Conservation (phyloP, 2,113 vertebrate genomes). For the Cynocephalus volans region DNA sequence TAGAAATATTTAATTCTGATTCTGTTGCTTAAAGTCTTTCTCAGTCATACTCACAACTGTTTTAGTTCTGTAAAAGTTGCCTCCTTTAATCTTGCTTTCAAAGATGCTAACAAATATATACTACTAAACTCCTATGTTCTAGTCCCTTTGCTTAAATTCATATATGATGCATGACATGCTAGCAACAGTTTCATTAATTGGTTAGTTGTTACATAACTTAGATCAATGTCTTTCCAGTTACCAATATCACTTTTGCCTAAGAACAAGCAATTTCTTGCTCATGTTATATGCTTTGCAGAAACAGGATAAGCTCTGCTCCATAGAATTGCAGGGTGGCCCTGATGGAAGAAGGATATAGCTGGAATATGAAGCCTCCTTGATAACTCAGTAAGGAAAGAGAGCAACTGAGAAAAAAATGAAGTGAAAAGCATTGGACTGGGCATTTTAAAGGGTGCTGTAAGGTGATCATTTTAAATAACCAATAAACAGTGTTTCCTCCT, state of each 20-base stretch:
- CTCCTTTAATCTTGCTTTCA: background rate
- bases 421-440: background rate
- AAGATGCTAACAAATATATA: background rate
- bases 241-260: background rate
- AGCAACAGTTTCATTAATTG: background rate
- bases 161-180: background rate
- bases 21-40: background rate
- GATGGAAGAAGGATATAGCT: background rate
- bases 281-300: background rate
- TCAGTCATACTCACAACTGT: background rate
- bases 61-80: background rate
- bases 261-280: background rate
- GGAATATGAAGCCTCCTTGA: background rate
- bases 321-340: accelerated
- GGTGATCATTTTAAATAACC: background rate
- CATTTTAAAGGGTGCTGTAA: background rate
- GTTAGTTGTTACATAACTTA: background rate
- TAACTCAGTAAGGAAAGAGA: background rate
- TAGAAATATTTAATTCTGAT: background rate
- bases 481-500: background rate
- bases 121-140: background rate
- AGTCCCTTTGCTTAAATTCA: background rate
- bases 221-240: background rate
- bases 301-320: accelerated
- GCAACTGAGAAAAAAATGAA: background rate